These are phyloP conservation scores for Machimus atricapillus DNA, from an alignment of 2,888 invertebrate genomes.

Conservation along the genomic window DNA sequence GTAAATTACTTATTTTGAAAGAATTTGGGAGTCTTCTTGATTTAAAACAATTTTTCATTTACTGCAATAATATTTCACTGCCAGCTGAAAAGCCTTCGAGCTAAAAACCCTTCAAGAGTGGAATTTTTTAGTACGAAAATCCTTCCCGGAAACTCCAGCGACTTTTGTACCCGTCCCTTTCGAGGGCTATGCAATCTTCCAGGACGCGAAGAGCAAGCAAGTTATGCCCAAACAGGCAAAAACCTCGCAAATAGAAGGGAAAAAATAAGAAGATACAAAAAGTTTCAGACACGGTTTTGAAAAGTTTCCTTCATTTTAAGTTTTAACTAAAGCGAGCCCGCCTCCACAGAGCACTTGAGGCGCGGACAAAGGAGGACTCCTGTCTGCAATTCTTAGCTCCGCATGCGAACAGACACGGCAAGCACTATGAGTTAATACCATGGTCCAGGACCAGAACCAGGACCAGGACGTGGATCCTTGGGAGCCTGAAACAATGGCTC, in stretches of 20 bases:
- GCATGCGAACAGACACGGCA: not conserved
- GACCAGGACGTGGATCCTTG: not conserved
- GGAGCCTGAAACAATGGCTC: not conserved
- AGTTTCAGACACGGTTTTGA: constrained; percentile 27
- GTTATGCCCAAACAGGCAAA: constrained; percentile 12
- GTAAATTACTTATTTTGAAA: not conserved
- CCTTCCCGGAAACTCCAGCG: constrained; percentile 5
- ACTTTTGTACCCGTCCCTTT: not conserved
- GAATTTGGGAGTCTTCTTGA: not conserved
- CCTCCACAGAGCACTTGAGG: not conserved
- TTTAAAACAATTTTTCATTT: constrained; percentile 30
- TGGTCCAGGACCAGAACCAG: not conserved
- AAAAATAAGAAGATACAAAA: constrained; percentile 11
- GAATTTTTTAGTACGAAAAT: not conserved
- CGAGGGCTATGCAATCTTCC: not conserved
- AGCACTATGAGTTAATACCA: not conserved
- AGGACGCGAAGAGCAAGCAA: not conserved
- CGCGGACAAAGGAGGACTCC: not conserved
- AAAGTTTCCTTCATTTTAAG: constrained; percentile 29
- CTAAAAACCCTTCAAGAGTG: not conserved
- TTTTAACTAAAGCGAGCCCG: constrained; percentile 22
- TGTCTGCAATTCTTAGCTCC: not conserved
- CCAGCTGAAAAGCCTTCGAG: constrained; percentile 4
- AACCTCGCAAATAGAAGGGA: not conserved
- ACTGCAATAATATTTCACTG: constrained; percentile 28